Conservation (phyloP, 1,140 invertebrate genomes). For the Dendroctonus valens region DNA sequence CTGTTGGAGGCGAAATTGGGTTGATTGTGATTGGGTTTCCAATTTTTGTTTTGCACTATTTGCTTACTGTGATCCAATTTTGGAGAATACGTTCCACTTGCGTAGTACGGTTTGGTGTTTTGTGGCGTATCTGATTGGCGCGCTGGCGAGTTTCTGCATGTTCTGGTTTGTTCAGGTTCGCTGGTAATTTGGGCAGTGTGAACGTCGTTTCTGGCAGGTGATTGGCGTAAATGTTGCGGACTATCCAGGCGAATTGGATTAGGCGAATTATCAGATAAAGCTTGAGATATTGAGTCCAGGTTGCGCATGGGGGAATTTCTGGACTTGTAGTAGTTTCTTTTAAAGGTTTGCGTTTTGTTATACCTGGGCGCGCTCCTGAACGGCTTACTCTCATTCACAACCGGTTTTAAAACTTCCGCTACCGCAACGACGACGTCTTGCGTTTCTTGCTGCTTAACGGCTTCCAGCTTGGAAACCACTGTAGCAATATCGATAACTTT, state of each 20-base stretch:
- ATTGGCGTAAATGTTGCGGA: conserved; percentile 8
- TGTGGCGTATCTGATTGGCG: too few relatives aligned
- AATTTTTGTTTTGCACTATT: too few relatives aligned
- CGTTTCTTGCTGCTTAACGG: conserved; percentile 44
- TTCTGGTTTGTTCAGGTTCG: too few relatives aligned
- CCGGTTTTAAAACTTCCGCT: not conserved
- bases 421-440: conserved; percentile 11
- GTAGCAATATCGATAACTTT: conserved; percentile 47
- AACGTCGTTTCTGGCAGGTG: not conserved
- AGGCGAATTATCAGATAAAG: too few relatives aligned
- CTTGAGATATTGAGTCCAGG: not conserved
- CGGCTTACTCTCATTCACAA: conserved; percentile 22
- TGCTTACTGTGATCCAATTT: too few relatives aligned
- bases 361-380: conserved; percentile 9
- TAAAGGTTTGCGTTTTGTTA: conserved; percentile 6
- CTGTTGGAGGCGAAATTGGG: not conserved
- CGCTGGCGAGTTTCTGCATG: too few relatives aligned
- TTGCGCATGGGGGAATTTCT: conserved; percentile 9
- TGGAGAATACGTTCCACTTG: too few relatives aligned
- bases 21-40: too few relatives aligned
- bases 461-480: conserved; percentile 48
- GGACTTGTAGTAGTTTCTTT: conserved; percentile 25
- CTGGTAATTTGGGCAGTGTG: too few relatives aligned
- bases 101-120: too few relatives aligned
- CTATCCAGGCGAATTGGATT: not conserved